Evolutionary conservation across 1,140 invertebrate genomes (phyloP).

Genomic region (Panagrolaimus sp.): DNA sequence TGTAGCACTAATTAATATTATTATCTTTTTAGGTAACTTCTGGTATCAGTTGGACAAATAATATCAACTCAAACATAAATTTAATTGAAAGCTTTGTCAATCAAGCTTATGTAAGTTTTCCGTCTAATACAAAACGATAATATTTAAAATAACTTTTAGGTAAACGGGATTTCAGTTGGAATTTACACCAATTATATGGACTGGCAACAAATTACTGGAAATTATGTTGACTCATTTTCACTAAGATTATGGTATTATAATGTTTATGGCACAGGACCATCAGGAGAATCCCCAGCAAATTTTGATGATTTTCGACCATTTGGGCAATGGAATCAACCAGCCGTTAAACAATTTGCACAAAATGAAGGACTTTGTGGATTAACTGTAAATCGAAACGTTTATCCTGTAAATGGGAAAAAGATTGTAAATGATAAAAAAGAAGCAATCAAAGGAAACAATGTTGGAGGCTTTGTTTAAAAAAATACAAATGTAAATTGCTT

Average conservation of each 20-base stretch:
- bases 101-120: neutral
- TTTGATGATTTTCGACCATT: neutral
- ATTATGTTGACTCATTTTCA: neutral
- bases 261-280: neutral
- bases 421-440: no score
- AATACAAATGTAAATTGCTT: no score
- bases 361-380: neutral
- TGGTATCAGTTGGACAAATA: neutral
- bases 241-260: slow-evolving; percentile 24
- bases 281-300: neutral
- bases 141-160: no score
- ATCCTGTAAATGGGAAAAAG: no score
- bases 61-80: neutral
- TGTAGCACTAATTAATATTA: no score
- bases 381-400: no score
- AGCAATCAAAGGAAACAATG: no score
- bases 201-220: slow-evolving; percentile 36
- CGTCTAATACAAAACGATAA: no score
- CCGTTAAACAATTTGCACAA: neutral
- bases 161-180: no score
- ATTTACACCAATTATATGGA: slow-evolving; percentile 44
- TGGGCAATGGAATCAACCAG: neutral
- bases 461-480: no score
- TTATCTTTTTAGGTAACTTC: slow-evolving; percentile 3
- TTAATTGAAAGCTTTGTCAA: slow-evolving; percentile 18